Conservation (phyloP, 2,113 vertebrate genomes). For the Gallinago undulata region DNA sequence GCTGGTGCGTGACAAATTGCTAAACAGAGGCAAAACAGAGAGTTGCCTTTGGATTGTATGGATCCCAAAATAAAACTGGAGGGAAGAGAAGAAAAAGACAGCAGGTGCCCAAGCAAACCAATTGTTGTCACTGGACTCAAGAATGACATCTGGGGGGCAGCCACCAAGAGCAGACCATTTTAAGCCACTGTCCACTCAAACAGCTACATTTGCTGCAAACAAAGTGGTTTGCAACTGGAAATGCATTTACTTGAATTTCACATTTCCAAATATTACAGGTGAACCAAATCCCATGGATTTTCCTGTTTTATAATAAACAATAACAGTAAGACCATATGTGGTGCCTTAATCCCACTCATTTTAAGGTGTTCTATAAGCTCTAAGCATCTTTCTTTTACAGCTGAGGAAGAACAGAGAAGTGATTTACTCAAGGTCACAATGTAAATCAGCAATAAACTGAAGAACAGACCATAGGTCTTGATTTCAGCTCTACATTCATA, state of each 20-base stretch:
- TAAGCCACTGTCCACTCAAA: not conserved
- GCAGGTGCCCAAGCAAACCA: constrained; percentile 23
- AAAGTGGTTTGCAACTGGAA: not conserved
- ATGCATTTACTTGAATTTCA: not conserved
- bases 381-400: not conserved
- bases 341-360: not conserved
- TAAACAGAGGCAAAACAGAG: constrained; percentile 18
- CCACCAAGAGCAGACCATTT: not conserved
- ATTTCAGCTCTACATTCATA: not conserved
- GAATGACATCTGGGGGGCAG: not conserved
- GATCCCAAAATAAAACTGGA: constrained; percentile 1
- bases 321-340: not conserved
- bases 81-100: constrained; percentile 23
- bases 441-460: not conserved
- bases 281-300: not conserved
- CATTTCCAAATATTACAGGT: not conserved
- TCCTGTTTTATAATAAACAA: not conserved
- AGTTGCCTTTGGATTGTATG: not conserved
- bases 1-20: not conserved
- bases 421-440: not conserved
- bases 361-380: not conserved
- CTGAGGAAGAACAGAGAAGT: not conserved
- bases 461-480: not conserved
- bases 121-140: not conserved
- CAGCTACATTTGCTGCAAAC: not conserved